Evolutionary conservation across 2,797 vertebrate genomes (phyloP).

Genomic region (Sebastes reedi): DNA sequence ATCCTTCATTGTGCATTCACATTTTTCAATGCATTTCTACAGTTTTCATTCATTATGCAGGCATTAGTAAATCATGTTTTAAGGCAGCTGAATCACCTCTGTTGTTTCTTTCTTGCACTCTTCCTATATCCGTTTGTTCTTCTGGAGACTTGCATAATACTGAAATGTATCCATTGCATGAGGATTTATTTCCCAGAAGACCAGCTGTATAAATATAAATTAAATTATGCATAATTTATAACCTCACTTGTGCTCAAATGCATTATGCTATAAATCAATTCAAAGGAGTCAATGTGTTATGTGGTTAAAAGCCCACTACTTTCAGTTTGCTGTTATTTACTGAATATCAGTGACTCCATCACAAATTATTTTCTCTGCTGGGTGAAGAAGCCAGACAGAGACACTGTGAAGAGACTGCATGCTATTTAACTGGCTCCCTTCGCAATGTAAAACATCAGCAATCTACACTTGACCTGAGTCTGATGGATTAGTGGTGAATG

Average conservation of each 20-base stretch:
- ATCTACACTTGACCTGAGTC: slow-evolving; percentile 7
- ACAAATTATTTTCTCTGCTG: not conserved
- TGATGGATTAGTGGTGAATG: slow-evolving; percentile 25
- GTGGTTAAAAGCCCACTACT: not conserved
- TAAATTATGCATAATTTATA: not conserved
- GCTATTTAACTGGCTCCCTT: slow-evolving; percentile 13
- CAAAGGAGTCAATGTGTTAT: not conserved
- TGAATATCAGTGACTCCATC: not conserved
- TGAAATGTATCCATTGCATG: not conserved
- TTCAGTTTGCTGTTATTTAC: not conserved
- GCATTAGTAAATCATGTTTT: not conserved
- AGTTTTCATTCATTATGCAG: not conserved
- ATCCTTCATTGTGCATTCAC: not conserved
- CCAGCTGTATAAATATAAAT: not conserved
- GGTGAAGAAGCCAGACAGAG: not conserved
- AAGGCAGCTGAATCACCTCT: not conserved
- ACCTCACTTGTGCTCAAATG: not conserved
- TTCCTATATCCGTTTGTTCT: not conserved
- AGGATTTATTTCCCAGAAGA: not conserved
- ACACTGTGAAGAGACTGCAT: not conserved
- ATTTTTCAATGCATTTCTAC: not conserved
- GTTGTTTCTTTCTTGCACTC: not conserved
- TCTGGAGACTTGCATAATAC: not conserved
- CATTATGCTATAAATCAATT: not conserved
- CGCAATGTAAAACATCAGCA: not conserved